Base-by-base conservation (phyloP, 2,797 vertebrate genomes). In the Mus caroli region DNA sequence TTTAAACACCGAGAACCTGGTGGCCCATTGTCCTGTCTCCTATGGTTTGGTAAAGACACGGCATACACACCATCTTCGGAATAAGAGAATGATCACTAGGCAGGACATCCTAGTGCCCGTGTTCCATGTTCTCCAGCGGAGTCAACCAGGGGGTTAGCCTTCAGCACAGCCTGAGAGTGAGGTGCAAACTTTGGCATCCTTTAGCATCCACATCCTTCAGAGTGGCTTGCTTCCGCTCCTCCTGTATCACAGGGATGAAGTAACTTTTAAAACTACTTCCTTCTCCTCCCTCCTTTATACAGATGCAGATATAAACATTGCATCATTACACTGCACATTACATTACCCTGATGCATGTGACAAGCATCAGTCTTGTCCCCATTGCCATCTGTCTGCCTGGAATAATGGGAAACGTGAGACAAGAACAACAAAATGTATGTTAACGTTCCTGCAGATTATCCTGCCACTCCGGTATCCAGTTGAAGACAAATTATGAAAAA, bases 401-500 rank as follows among this genome's bases (percentile, higher is more conserved):
- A 88, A 80, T 92, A 87, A 84, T 5, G 58, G 60, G 19, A 69
- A 78, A 34, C 24, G 4, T 0, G 10, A 22, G 15, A 26, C 31
- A 71, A 1, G 60, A 40, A 73, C 2, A 78, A 77, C 50, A 92
- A 95, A 89, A 77, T 46, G 54, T 54, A 50, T 82, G 75, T 91
- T 78, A 73, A 17, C 73, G 73, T 94, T 89, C 88, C 58, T 86
- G 13, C 60, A 43, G 76, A 91, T 95, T 82, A 67, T 85, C 40
- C 46, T 85, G 58, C 24, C 52, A 71, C 24, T 88, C 13, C 77
- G 6, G 8, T 86, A 56, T 76, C 80, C 64, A 77, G 34, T 40
- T 60, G 50, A 91, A 6, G 71, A 91, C 77, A 90, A 83, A 79
- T n/a, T 88, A 37, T 79, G 12, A 11, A 62, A 11, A 34, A 80